phyloP scores from a whole-genome alignment of 2,888 invertebrate species.

The Trachelus iudaicus region DNA sequence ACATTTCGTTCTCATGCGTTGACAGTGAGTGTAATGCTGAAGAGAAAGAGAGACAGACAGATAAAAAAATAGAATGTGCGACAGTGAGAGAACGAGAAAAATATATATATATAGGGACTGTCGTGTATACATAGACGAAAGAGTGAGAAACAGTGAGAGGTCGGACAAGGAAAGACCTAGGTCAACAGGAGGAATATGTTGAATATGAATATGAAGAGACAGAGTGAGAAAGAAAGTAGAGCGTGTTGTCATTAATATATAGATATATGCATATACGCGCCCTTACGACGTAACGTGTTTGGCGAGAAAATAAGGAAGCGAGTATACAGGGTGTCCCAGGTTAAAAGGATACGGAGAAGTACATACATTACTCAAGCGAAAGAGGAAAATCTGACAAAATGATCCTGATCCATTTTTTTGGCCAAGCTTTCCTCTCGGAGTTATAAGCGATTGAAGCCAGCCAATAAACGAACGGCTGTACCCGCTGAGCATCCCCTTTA shows the following conservation, averaged over 20 bases:
- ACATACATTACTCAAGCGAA: no score
- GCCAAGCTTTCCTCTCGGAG: no score
- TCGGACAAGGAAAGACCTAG: background rate
- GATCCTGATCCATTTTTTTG: no score
- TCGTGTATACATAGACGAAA: background rate
- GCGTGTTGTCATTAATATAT: constrained; percentile 16
- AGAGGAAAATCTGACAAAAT: no score
- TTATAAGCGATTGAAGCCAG: no score
- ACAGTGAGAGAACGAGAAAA: no score
- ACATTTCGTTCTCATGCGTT: background rate
- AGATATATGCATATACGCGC: background rate
- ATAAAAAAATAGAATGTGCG: constrained; percentile 6
- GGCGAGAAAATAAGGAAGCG: background rate
- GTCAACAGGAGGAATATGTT: background rate
- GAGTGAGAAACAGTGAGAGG: background rate
- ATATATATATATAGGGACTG: background rate
- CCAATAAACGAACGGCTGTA: no score
- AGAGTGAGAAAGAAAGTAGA: constrained; percentile 6
- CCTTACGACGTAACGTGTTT: background rate
- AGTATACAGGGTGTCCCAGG: no score
- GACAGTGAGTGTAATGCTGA: constrained; percentile 12
- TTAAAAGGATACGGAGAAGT: no score
- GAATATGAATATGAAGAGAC: background rate
- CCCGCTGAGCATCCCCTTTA: no score
- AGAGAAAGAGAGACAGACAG: constrained; percentile 17